Evolutionary conservation across 2,113 vertebrate species (phyloP).

Genomic region (Dasyornis broadbenti): DNA sequence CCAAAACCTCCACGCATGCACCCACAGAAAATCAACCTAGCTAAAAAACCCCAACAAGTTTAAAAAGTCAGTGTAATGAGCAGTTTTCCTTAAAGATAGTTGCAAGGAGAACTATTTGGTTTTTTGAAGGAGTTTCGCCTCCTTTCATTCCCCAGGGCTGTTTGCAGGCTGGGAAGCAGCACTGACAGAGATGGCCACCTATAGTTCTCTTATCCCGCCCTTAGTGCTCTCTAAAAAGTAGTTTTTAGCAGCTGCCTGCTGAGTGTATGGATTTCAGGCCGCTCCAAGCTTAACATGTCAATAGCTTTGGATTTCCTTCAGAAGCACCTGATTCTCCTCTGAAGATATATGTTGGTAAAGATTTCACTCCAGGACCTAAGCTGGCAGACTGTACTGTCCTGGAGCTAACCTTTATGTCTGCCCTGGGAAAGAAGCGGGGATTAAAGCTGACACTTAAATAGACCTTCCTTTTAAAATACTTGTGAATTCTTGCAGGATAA

Average conservation of each 20-base stretch:
- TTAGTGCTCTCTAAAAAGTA: not conserved
- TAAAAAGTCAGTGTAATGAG: not conserved
- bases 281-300: not conserved
- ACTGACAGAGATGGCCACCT: not conserved
- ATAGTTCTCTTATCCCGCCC: not conserved
- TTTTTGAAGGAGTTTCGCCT: not conserved
- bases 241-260: not conserved
- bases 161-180: not conserved
- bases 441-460: not conserved
- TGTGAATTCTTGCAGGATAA: not conserved
- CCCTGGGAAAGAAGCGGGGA: not conserved
- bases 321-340: not conserved
- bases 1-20: rapidly evolving
- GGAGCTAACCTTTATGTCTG: not conserved
- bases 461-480: not conserved
- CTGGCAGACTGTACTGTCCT: not conserved
- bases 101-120: not conserved
- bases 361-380: not conserved
- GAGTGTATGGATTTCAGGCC: not conserved
- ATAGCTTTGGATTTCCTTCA: not conserved
- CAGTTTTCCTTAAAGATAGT: not conserved
- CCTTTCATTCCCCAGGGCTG: not conserved
- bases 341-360: not conserved
- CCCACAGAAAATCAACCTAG: too few relatives aligned
- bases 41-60: rapidly evolving